Percentiles rank a stretch among this genome's conserved stretches.
Conservation (phyloP, 1,140 invertebrate species). For the Aphelenchoides fujianensis region DNA sequence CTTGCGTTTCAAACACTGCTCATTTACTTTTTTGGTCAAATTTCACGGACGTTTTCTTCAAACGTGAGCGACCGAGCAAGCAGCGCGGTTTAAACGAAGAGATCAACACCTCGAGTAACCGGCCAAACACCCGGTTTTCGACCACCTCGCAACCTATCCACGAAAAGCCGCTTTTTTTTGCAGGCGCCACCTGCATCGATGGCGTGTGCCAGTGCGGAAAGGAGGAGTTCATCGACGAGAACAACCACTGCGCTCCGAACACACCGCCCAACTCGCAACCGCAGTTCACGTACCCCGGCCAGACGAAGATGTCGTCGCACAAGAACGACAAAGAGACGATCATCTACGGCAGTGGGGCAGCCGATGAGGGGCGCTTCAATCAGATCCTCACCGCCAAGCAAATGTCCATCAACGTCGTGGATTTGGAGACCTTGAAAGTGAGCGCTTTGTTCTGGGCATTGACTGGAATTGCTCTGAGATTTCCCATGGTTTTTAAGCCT, state of each 20-base stretch:
- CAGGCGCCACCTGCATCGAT: constrained; percentile 39
- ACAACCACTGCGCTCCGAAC: constrained; percentile 37
- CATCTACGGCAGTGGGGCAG: constrained; percentile 35
- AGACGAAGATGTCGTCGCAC: constrained; percentile 4
- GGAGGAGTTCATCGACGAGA: constrained; percentile 43
- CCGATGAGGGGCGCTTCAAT: constrained; percentile 39
- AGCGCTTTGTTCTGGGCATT: neutral
- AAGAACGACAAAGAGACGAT: constrained; percentile 26
- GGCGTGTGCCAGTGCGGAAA: constrained; percentile 51
- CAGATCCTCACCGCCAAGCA: constrained; percentile 51
- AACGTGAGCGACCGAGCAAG: too few species aligned
- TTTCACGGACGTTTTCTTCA: too few species aligned
- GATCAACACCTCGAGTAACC: too few species aligned
- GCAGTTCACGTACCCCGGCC: constrained; percentile 34
- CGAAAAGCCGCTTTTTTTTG: too few species aligned
- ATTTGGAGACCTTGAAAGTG: constrained; percentile 33
- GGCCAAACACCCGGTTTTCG: too few species aligned
- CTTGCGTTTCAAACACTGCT: too few species aligned
- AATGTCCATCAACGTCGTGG: constrained; percentile 46
- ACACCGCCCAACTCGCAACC: constrained; percentile 18
- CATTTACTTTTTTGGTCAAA: too few species aligned
- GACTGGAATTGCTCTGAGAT: too few species aligned
- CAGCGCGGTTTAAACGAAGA: too few species aligned
- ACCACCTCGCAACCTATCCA: too few species aligned
- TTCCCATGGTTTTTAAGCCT: too few species aligned